Conservation (phyloP, 2,797 vertebrate genomes). For the Euthynnus affinis region DNA sequence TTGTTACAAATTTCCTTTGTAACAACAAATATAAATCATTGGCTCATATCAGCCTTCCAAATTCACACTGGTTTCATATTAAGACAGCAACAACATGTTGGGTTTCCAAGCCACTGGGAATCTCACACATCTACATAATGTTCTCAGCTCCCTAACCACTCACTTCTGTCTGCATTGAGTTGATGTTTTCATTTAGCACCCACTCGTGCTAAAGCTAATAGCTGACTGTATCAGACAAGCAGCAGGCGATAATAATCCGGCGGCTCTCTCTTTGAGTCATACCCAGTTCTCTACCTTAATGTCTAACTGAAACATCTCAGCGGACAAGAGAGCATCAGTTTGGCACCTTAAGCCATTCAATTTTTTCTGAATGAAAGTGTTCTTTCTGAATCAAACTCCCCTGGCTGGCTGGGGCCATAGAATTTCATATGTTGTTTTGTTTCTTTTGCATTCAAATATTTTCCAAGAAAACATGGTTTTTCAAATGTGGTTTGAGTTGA, state of each 20-base stretch:
- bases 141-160: background rate
- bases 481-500: background rate
- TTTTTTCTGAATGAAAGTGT: slow-evolving; percentile 19
- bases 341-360: slow-evolving; percentile 6
- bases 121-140: slow-evolving; percentile 9
- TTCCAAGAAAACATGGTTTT: background rate
- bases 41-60: too few species aligned
- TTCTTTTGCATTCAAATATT: slow-evolving; percentile 11
- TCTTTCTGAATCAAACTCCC: slow-evolving; percentile 9
- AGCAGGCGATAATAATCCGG: background rate
- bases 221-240: slow-evolving; percentile 9
- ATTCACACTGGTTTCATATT: background rate
- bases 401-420: background rate
- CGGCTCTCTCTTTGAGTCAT: slow-evolving; percentile 35
- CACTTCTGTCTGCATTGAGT: background rate
- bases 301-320: slow-evolving; percentile 10
- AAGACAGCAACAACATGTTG: background rate
- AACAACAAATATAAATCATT: too few species aligned
- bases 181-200: slow-evolving; percentile 18
- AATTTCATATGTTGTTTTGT: background rate
- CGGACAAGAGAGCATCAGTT: background rate
- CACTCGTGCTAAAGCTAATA: background rate
- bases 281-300: background rate
- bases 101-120: background rate
- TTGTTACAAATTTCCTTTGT: too few species aligned